A percentile compares a stretch with the other conserved stretches of the same genome.
Conservation (phyloP, 2,797 vertebrate genomes). For the Acridotheres tristis region DNA sequence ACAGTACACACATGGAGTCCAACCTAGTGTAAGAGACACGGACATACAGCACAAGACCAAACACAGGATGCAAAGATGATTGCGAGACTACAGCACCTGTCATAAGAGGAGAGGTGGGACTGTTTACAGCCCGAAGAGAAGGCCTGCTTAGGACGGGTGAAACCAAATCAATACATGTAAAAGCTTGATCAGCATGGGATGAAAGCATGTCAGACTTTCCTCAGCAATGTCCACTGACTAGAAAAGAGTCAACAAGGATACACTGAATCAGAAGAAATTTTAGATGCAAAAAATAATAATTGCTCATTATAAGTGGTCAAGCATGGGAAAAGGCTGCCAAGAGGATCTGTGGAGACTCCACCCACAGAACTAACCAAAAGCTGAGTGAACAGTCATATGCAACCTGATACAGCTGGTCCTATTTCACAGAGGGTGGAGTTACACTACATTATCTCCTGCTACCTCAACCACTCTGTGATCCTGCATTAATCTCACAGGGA, state of each 20-base stretch:
- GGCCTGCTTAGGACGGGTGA: background rate
- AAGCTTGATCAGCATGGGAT: background rate
- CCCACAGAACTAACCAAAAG: too few relatives aligned
- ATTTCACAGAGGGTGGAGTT: background rate
- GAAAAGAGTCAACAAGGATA: background rate
- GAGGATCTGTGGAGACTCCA: too few relatives aligned
- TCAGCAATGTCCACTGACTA: background rate
- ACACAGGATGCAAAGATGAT: background rate
- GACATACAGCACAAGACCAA: fast-evolving
- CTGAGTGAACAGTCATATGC: background rate
- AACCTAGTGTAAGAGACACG: fast-evolving
- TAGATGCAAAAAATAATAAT: background rate
- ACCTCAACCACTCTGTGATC: background rate
- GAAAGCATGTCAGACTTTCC: background rate
- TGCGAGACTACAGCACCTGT: background rate
- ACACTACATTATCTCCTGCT: background rate
- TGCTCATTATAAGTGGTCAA: too few relatives aligned
- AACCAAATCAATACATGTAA: fast-evolving
- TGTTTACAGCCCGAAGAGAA: background rate
- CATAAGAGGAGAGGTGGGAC: background rate
- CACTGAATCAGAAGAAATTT: background rate
- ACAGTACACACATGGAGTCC: background rate
- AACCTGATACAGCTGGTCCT: background rate
- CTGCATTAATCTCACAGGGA: background rate
- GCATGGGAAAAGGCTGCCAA: too few relatives aligned